Evolutionary conservation across 2,797 vertebrate species (phyloP), one percentile per base, ranked within the genome.

Genomic region (Pampus argenteus): DNA sequence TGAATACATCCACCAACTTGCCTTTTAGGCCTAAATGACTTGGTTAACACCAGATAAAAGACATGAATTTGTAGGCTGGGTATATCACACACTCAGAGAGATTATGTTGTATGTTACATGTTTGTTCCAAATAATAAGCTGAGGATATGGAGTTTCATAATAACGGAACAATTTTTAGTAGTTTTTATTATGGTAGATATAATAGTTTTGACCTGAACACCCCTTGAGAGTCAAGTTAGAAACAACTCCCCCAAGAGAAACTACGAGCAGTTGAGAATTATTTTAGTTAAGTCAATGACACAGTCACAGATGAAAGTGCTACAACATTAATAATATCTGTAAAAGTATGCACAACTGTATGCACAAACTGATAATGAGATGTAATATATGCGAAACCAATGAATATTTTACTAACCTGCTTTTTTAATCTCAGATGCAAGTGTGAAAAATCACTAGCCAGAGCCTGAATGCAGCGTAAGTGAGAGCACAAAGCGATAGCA

Each of bases 261-360:
- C 6, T 38, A 18, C 25, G 31, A 61, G 51, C 31, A 34, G 61
- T 28, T 36, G 49, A 61, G 57, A 40, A 61, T 84, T 59, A n/a
- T n/a, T n/a, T n/a, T n/a, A n/a, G n/a, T 77, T 49, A 73, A 86
- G 62, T 75, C 65, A 89, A 82, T 91, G 88, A 66, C 81, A 83
- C 66, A 84, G 82, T 87, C 88, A 87, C 84, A 86, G 87, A 91
- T 93, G 65, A 88, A 88, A 86, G 79, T 87, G 88, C 81, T 87
- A 60, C 64, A 74, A 76, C 72, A 82, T 82, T 81, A 74, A 82
- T 83, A 85, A 78, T 63, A 86, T 81, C 80, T 76, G 75, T 69
- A 66, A 85, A 88, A 80, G 67, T 78, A 89, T 87, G 86, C 61
- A 66, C 61, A 66, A 84, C 76, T 93, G 29, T 83, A 90, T 91